Evolutionary conservation across 2,797 vertebrate genomes (phyloP).

Genomic region (Podargus strigoides): DNA sequence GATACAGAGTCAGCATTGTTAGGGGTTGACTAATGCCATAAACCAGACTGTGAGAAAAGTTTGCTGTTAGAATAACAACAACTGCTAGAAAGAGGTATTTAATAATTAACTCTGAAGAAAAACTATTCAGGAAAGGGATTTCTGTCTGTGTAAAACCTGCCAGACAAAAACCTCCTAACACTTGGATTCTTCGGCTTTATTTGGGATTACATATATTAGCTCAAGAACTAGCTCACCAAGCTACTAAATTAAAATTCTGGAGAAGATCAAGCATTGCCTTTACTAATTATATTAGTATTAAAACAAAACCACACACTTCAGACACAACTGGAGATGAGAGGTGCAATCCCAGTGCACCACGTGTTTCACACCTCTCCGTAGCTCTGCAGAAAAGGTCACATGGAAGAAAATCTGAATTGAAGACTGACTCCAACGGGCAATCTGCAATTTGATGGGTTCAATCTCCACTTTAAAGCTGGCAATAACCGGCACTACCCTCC

Average conservation of each 20-base stretch:
- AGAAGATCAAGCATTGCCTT: background rate
- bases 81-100: background rate
- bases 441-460: background rate
- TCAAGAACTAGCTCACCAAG: background rate
- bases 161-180: background rate
- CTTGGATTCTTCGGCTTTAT: background rate
- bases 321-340: background rate
- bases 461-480: background rate
- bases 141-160: background rate
- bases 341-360: rapidly evolving
- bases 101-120: conserved; percentile 13
- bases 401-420: background rate
- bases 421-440: background rate
- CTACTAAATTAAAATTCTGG: background rate
- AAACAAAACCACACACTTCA: background rate
- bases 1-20: conserved; percentile 1
- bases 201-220: background rate
- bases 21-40: background rate
- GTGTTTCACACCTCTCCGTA: background rate
- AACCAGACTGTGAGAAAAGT: background rate
- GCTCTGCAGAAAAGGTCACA: rapidly evolving
- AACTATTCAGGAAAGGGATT: conserved; percentile 1
- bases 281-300: background rate
- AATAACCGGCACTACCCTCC: background rate
- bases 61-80: background rate